Base-by-base conservation (phyloP, 2,113 vertebrate species). In the Chloropsis hardwickii region DNA sequence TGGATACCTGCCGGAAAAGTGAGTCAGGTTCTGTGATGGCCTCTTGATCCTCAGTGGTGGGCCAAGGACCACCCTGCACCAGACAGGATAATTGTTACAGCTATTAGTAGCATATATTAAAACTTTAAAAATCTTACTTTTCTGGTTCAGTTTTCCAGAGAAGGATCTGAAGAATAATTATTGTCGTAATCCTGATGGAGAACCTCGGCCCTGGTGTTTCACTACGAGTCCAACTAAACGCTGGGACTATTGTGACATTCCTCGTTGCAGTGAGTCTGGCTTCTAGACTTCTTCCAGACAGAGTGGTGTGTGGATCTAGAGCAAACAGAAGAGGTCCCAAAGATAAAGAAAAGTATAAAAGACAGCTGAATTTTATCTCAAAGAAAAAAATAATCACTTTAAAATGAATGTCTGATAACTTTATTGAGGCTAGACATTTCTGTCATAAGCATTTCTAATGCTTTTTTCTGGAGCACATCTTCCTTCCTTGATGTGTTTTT, bases 111-210 rank as follows among this genome's bases (percentile, higher is more conserved):
- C 6, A 6, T 50, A 60, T 56, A 27, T 54, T 27, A 10, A 33
- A 54, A 54, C 7, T 25, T 37, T 51, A 16, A 33, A 62, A 62
- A 28, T 28, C 37, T 64, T 40, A 12, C 40, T 87, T 93, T 57
- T 77, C 28, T 48, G 57, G 3, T 62, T 94, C 92, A 99, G 99
- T 60, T 98, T 99, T 88, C 98, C 99, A 88, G 98, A 97, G 72
- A 99, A 99, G 95, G 98, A 99, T 92, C 92, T 99, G 60, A 98
- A 98, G 92, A 98, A 97, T 86, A 99, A 99, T 96, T 99, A 99
- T 81, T 99, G 99, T 65, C 99, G 99, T 20, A 99, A 99, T 96
- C 99, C 99, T 0, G 99, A 99, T 11, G 99, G 99, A 76, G 99
- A 99, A 72, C 98, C 98, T 40, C 95, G 92, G 6, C 99, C 99